Conservation (phyloP, 2,888 invertebrate species). For the Nebria brevicollis region DNA sequence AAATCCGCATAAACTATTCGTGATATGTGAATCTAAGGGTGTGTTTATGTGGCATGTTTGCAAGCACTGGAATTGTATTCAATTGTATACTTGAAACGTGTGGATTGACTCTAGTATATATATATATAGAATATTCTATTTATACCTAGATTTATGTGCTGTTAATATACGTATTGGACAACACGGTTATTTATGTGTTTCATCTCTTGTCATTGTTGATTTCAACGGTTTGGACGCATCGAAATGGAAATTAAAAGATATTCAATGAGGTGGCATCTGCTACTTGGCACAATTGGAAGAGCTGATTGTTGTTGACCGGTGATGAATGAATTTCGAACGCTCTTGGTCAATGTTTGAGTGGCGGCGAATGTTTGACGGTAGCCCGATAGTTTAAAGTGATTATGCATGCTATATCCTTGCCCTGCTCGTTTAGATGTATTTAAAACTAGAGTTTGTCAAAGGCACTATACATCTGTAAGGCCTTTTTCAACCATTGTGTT, state of each 20-base stretch:
- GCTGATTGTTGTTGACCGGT: conserved; percentile 37
- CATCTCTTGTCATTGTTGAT: conserved; percentile 48
- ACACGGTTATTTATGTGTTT: conserved; percentile 58
- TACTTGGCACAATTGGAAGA: conserved; percentile 46
- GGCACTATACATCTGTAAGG: conserved; percentile 15
- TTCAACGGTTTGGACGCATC: conserved; percentile 58
- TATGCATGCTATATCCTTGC: conserved; percentile 26
- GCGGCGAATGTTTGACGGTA: conserved; percentile 3
- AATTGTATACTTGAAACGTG: conserved; percentile 51
- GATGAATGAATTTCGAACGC: conserved; percentile 36
- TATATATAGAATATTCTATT: conserved; percentile 51
- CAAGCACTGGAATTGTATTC: conserved; percentile 51
- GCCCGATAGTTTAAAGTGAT: conserved; percentile 22
- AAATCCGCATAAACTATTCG: neutral
- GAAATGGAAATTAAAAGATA: conserved; percentile 58
- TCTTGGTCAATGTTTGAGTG: neutral
- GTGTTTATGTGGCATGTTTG: conserved; percentile 53
- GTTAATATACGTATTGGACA: conserved; percentile 58
- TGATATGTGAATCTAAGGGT: neutral
- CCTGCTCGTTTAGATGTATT: conserved; percentile 39
- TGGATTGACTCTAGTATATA: conserved; percentile 58
- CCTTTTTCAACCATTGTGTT: too few relatives aligned
- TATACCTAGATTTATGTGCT: conserved; percentile 61
- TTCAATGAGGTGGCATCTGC: conserved; percentile 57
- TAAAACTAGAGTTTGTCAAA: conserved; percentile 24